Evolutionary conservation across 2,888 invertebrate genomes (phyloP).

Genomic region (Oscheius sp.): DNA sequence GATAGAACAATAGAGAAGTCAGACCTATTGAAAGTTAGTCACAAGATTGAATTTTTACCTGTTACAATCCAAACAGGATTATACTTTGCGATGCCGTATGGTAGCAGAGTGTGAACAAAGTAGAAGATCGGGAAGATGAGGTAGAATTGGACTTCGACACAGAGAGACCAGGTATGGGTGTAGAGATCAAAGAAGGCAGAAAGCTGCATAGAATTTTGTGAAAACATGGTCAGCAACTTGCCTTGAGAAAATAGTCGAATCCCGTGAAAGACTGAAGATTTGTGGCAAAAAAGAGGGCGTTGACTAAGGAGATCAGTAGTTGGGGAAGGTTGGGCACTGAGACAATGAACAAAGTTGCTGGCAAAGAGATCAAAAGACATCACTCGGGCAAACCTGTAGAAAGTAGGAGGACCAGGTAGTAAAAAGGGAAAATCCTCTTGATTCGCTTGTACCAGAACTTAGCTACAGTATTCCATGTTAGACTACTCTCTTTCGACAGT

Average conservation of each 20-base stretch:
- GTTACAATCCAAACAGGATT: neutral
- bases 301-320: neutral
- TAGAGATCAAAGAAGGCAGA: conserved; percentile 2
- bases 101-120: conserved; percentile 1
- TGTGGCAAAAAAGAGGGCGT: neutral
- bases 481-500: neutral
- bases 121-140: conserved; percentile 7
- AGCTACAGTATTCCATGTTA: neutral
- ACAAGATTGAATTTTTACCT: neutral
- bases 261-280: neutral
- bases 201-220: neutral
- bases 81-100: neutral
- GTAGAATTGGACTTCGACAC: conserved; percentile 26
- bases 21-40: neutral
- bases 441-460: conserved; percentile 20
- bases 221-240: no score
- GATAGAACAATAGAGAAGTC: conserved; percentile 1
- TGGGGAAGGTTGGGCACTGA: conserved; percentile 18
- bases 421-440: conserved; percentile 16
- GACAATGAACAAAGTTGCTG: conserved; percentile 3
- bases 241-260: conserved; percentile 11
- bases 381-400: neutral
- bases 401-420: neutral
- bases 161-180: conserved; percentile 29
- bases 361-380: neutral